Evolutionary conservation across 2,888 invertebrate species (phyloP), one percentile per base, ranked within the genome.

Genomic region (Brassicogethes aeneus): DNA sequence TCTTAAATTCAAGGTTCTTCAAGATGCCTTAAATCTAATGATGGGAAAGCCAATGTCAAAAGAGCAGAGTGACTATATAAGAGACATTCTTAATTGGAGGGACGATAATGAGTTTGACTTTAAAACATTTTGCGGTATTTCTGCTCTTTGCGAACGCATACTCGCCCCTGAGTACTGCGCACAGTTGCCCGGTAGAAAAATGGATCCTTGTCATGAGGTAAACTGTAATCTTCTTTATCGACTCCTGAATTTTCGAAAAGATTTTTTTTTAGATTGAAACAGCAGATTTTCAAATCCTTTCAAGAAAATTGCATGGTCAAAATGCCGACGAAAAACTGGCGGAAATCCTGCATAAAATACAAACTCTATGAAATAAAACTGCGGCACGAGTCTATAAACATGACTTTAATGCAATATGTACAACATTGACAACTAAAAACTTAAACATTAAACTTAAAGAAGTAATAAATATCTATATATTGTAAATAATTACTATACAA

Each of bases 101-200:
- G 69, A 66, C 1, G 72, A 62, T 2, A 69, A 72, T 16, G 65
- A 70, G 0, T 57, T 82, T 34, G 79, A 81, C 56, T 88, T 85
- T 61, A 74, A 84, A 15, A 77, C 79, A 1, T 89, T 87, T 81
- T 85, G 85, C 56, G 87, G 88, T 0, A 66, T 90, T 29, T 82
- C 84, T 48, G 85, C 87, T 0, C 71, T 84, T 39, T 80, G 82
- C 47, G 90, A 90, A 62, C 72, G 90, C 38, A 68, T 82, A 52
- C 70, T 79, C 34, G 80, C 81, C 31, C 67, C 75, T 1, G 58
- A 63, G 41, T 70, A 66, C 52, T 66, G 59, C 44, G 48, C 60
- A 3, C 58, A 62, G 43, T 68, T 79, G 17, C 75, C 76, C 15
- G 56, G 72, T 3, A 70, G 75, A 46, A 75, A 77, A 2, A 65